Evolutionary conservation across 1,140 invertebrate species (phyloP).

Genomic region (Caerostris darwini): DNA sequence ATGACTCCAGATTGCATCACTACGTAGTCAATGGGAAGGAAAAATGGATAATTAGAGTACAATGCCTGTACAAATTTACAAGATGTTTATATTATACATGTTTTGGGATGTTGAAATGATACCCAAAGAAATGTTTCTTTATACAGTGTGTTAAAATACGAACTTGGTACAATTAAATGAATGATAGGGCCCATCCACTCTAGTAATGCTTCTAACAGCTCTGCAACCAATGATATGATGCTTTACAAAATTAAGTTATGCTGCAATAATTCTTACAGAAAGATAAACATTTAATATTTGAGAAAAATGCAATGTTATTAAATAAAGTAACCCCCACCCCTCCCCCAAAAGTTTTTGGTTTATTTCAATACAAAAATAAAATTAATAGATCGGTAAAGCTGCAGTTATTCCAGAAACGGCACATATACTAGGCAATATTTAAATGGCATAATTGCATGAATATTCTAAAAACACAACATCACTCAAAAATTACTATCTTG

Average conservation of each 20-base stretch:
- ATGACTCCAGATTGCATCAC: slow-evolving; percentile 63
- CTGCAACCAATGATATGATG: neutral
- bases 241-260: neutral
- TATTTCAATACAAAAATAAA: no score
- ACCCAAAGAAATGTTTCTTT: slow-evolving; percentile 4
- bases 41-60: slow-evolving; percentile 32
- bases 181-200: neutral
- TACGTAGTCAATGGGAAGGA: slow-evolving; percentile 46
- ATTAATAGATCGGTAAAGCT: no score
- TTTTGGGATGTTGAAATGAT: neutral
- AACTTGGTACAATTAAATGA: slow-evolving; percentile 38
- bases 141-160: slow-evolving; percentile 45
- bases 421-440: no score
- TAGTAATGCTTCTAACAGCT: neutral
- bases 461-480: no score
- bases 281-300: no score
- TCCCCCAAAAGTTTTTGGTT: no score
- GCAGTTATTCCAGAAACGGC: no score
- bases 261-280: neutral
- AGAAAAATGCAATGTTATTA: no score
- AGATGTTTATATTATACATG: slow-evolving; percentile 27
- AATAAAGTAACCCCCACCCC: no score
- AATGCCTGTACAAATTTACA: slow-evolving; percentile 63
- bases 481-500: no score
- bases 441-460: no score